These are phyloP conservation scores for Nomada hirtipes DNA, from an alignment of 2,888 invertebrate species.

Conservation along the genomic window DNA sequence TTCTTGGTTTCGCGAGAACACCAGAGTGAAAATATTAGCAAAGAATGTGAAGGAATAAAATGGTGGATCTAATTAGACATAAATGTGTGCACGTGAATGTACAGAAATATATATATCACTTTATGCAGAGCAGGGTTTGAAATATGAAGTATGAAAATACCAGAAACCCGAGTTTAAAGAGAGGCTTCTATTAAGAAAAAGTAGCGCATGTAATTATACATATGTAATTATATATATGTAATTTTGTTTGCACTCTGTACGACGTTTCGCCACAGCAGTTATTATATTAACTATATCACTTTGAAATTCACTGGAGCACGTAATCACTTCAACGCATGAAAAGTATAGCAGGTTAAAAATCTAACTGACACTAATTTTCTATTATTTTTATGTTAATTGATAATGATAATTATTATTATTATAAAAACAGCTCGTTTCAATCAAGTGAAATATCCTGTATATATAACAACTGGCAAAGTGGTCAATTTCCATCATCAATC, in stretches of 20 bases:
- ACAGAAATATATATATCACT: neutral
- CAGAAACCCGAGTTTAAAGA: neutral
- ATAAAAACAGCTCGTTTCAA: too few species aligned
- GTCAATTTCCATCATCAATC: too few species aligned
- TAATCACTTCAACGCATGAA: neutral
- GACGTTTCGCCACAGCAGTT: neutral
- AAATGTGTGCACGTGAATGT: neutral
- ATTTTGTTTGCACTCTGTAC: slow-evolving; percentile 6
- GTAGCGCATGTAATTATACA: neutral
- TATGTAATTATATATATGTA: too few species aligned
- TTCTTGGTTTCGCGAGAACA: neutral
- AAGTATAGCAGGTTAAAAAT: too few species aligned
- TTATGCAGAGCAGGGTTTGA: neutral
- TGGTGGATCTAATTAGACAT: too few species aligned
- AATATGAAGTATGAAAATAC: neutral
- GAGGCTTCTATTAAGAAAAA: slow-evolving; percentile 1
- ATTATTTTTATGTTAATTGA: too few species aligned
- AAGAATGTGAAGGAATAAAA: neutral
- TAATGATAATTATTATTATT: too few species aligned
- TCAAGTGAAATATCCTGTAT: too few species aligned
- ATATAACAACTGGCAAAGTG: too few species aligned
- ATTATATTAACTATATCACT: neutral
- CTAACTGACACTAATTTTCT: too few species aligned
- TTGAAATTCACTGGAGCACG: neutral
- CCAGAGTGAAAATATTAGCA: neutral